Percentiles rank a stretch among this genome's conserved stretches.
Evolutionary conservation across 2,797 vertebrate genomes (phyloP).

Genomic region (Linurgus olivaceus): DNA sequence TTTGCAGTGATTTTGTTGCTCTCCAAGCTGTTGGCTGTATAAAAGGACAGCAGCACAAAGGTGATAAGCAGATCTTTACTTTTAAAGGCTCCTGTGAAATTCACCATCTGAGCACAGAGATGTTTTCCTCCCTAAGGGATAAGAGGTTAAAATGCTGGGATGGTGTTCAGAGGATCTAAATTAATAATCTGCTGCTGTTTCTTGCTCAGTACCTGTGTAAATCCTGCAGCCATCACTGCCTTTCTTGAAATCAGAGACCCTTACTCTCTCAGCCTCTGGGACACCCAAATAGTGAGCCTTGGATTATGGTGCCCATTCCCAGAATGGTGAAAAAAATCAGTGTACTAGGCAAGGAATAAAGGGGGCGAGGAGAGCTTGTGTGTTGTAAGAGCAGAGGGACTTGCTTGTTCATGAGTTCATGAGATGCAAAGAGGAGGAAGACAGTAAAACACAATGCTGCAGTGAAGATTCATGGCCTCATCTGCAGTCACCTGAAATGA

Average conservation of each 20-base stretch:
- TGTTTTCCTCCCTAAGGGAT: neutral
- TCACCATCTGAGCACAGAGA: neutral
- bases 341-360: too few species aligned
- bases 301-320: neutral
- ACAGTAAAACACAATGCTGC: neutral
- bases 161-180: neutral
- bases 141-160: neutral
- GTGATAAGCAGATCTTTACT: neutral
- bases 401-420: neutral
- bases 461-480: neutral
- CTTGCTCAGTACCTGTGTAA: neutral
- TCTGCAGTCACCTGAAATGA: neutral
- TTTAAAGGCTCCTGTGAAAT: neutral
- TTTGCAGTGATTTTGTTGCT: neutral
- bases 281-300: fast-evolving
- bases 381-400: neutral
- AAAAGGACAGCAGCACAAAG: neutral
- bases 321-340: neutral
- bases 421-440: neutral
- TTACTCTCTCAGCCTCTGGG: neutral
- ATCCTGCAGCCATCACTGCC: neutral
- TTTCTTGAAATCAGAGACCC: neutral
- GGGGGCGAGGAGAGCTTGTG: fast-evolving
- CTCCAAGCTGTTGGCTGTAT: neutral
- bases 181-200: neutral